Base-by-base conservation (phyloP, 2,113 vertebrate genomes). In the Thymallus thymallus region DNA sequence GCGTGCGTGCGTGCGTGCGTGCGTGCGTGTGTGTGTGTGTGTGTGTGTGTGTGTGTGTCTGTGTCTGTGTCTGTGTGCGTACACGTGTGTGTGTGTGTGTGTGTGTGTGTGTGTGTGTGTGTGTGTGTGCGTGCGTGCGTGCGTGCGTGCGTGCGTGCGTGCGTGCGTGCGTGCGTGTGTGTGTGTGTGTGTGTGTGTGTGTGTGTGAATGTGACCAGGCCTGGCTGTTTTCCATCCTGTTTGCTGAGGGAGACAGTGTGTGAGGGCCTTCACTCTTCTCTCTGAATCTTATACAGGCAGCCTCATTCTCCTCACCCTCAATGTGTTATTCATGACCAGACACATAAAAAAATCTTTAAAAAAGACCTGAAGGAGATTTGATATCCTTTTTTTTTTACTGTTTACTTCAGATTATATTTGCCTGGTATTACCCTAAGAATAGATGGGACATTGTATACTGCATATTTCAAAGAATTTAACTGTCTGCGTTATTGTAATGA, bases 401-500 rank as follows among this genome's bases (percentile, higher is more conserved):
- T 60, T 5, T 6, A 22, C 22, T 22, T 60, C 46, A 51, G 46
- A 51, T 51, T 0, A 51, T 51, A 51, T 51, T 51, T 51, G 4
- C 46, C 14, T 18, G 46, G 14, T 16, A 51, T 51, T 51, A 14
- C 46, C 46, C 16, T 51, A 14, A 51, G 16, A 51, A 16, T 13
- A 41, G 3, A 51, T 18, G 4, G 14, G 46, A 51, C 46, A 51
- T 16, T 1, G 14, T 14, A 51, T 51, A 51, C 48, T 18, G 48
- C 18, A 18, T 51, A 18, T 51, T 51, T 18, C 48, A 51, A 51
- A 5, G 48, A 51, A 51, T 51, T 51, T 3, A 7, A 22, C 56
- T 6, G 30, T 75, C 63, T 41, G 29, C 41, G 24, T 76, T 78
- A 73, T 64, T 71, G 76, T 71, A 78, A 29, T 70, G 41, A 72